These are phyloP conservation scores for Thereuonema tuberculata DNA, from an alignment of 1,140 invertebrate genomes.

Conservation along the genomic window DNA sequence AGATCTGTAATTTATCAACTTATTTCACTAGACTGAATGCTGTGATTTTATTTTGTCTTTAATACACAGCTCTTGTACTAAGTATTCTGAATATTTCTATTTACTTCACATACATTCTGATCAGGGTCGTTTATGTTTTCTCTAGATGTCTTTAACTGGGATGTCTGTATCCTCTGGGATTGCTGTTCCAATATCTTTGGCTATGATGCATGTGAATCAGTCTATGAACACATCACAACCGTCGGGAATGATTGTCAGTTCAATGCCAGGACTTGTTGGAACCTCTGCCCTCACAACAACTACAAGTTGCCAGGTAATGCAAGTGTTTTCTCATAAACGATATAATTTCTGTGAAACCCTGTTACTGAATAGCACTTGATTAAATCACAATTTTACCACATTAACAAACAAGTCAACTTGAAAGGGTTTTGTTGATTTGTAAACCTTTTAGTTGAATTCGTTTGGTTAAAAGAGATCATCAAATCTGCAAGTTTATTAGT, in stretches of 20 bases:
- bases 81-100: no score
- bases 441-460: no score
- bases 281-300: slow-evolving; percentile 5
- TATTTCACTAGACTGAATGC: no score
- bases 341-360: not conserved
- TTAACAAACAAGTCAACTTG: no score
- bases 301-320: not conserved
- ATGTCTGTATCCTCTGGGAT: slow-evolving; percentile 16
- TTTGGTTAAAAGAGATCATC: no score
- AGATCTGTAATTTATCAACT: no score
- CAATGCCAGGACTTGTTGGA: slow-evolving; percentile 11
- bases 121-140: not conserved
- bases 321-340: no score
- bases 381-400: not conserved
- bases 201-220: slow-evolving; percentile 26
- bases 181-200: slow-evolving; percentile 28
- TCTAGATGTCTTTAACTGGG: slow-evolving; percentile 16
- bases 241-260: slow-evolving; percentile 24
- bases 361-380: not conserved
- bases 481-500: no score
- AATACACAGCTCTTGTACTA: no score
- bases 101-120: no score
- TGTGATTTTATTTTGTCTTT: no score
- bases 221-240: slow-evolving; percentile 22
- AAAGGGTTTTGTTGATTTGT: no score